phyloP scores from a whole-genome alignment of 2,888 invertebrate species.

The Galerucella nymphaeae region DNA sequence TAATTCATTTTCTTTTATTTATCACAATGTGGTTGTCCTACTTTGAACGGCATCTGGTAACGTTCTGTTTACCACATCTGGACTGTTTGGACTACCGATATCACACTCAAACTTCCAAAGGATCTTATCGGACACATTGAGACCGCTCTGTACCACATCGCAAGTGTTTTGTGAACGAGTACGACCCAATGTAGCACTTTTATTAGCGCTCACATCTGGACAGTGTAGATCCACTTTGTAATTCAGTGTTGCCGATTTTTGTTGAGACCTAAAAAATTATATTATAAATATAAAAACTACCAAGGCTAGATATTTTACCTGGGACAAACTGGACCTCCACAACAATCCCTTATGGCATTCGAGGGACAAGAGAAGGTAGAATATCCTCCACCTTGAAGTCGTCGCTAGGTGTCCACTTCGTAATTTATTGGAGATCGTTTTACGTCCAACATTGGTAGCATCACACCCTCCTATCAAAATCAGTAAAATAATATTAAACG shows the following conservation, averaged over 20 bases:
- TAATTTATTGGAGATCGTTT: slow-evolving; percentile 72
- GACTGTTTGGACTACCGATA: slow-evolving; percentile 62
- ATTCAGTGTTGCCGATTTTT: slow-evolving; percentile 57
- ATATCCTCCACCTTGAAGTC: slow-evolving; percentile 61
- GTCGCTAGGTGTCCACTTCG: slow-evolving; percentile 69
- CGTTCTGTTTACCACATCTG: slow-evolving; percentile 62
- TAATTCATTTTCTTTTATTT: slow-evolving; percentile 38
- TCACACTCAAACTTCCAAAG: slow-evolving; percentile 66
- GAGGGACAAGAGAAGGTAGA: slow-evolving; percentile 61
- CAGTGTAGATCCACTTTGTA: slow-evolving; percentile 58
- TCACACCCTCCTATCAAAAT: slow-evolving; percentile 69
- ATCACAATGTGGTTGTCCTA: slow-evolving; percentile 66
- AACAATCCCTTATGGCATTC: slow-evolving; percentile 63
- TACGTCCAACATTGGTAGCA: slow-evolving; percentile 75
- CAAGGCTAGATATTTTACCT: slow-evolving; percentile 43
- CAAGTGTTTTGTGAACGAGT: slow-evolving; percentile 70
- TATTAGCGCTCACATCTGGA: slow-evolving; percentile 48
- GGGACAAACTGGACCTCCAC: slow-evolving; percentile 62
- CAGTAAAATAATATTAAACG: not conserved
- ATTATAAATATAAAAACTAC: no score
- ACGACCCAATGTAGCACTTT: slow-evolving; percentile 41
- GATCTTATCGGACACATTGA: slow-evolving; percentile 75
- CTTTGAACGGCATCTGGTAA: slow-evolving; percentile 61
- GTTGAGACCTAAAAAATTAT: slow-evolving; percentile 51
- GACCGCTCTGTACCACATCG: slow-evolving; percentile 92